Percentiles rank a stretch among this genome's conserved stretches.
Conservation (phyloP, 2,888 invertebrate genomes). For the Andrena chrysosceles region DNA sequence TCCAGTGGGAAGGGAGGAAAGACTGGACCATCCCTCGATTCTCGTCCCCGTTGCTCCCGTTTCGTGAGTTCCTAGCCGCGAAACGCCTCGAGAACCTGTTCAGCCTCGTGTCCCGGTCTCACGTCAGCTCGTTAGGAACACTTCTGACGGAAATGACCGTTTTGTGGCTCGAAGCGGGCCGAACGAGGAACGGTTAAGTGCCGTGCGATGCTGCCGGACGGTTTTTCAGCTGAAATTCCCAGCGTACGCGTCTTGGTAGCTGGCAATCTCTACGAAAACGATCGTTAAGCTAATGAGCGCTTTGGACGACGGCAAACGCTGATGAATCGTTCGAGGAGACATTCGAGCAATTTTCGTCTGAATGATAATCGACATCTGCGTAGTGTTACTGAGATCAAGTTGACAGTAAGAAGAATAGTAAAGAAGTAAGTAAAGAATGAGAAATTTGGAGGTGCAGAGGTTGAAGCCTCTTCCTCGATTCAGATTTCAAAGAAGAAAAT, state of each 20-base stretch:
- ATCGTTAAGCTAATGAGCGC: too few species aligned
- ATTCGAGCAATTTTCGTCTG: too few species aligned
- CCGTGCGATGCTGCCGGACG: slow-evolving; percentile 45
- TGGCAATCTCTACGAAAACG: neutral
- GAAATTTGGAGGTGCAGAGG: too few species aligned
- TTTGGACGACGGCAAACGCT: too few species aligned
- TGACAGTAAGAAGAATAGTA: too few species aligned
- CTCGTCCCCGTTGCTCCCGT: neutral
- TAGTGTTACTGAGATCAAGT: too few species aligned
- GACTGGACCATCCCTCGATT: slow-evolving; percentile 26
- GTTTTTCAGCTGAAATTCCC: slow-evolving; percentile 26
- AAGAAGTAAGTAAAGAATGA: too few species aligned
- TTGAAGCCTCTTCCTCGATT: too few species aligned
- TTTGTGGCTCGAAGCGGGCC: slow-evolving; percentile 50
- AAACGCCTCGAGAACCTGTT: slow-evolving; percentile 49
- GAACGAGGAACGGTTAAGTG: slow-evolving; percentile 55
- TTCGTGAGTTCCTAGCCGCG: neutral
- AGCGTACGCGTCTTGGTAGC: neutral
- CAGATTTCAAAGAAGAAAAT: too few species aligned
- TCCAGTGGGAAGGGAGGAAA: slow-evolving; percentile 9
- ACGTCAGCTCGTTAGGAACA: slow-evolving; percentile 57
- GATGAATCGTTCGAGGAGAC: too few species aligned
- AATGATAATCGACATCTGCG: too few species aligned
- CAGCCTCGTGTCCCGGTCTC: slow-evolving; percentile 35
- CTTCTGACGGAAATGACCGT: slow-evolving; percentile 66